Evolutionary conservation across 2,797 vertebrate species (phyloP).

Genomic region (Muscicapa comitata): DNA sequence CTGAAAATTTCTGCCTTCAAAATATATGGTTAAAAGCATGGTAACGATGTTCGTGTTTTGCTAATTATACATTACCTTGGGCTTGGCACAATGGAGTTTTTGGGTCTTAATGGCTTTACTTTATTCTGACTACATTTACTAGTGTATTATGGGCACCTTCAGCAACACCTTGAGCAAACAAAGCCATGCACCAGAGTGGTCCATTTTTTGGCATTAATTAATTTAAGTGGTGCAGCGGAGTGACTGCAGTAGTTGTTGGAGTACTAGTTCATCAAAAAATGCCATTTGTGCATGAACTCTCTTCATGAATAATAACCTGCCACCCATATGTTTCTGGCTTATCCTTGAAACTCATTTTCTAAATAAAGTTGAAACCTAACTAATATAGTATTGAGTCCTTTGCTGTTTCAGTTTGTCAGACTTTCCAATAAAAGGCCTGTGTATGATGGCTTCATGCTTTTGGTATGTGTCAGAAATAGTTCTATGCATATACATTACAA

Average conservation of each 20-base stretch:
- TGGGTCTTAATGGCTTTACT: not conserved
- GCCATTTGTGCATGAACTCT: not conserved
- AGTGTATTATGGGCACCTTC: not conserved
- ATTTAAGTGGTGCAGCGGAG: not conserved
- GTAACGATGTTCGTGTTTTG: not conserved
- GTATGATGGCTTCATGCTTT: slow-evolving; percentile 27
- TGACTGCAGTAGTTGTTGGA: not conserved
- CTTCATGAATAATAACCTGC: not conserved
- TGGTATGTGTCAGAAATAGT: slow-evolving; percentile 55
- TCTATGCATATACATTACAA: slow-evolving; percentile 59
- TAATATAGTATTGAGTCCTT: not conserved
- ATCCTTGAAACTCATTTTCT: slow-evolving; percentile 33
- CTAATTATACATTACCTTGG: not conserved
- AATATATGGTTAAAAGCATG: not conserved
- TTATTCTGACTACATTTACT: not conserved
- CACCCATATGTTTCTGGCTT: slow-evolving; percentile 50
- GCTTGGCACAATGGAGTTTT: not conserved
- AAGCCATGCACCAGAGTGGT: rapidly evolving
- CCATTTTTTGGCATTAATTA: not conserved
- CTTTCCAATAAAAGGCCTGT: slow-evolving; percentile 27
- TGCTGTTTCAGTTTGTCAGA: slow-evolving; percentile 46
- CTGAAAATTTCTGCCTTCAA: not conserved
- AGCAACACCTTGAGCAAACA: not conserved
- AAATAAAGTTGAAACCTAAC: slow-evolving; percentile 35
- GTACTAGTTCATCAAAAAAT: not conserved